phyloP scores from a whole-genome alignment of 2,888 invertebrate species.

The Thymelicus sylvestris region DNA sequence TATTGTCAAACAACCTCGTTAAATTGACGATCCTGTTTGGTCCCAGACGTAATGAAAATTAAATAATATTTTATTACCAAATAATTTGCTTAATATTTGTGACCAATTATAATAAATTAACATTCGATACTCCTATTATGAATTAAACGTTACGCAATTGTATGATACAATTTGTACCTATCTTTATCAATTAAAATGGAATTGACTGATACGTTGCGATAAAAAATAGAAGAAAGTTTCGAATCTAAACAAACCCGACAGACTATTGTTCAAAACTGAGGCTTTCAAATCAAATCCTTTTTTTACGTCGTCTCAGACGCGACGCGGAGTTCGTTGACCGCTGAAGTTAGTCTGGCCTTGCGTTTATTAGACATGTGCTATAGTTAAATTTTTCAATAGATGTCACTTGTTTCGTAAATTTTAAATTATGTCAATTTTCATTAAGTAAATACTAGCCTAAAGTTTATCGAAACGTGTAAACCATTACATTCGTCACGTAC shows the following conservation, averaged over 20 bases:
- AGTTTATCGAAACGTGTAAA: slow-evolving; percentile 49
- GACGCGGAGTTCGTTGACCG: slow-evolving; percentile 68
- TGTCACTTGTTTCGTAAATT: slow-evolving; percentile 12
- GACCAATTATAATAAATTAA: background rate
- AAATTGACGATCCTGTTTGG: too few species aligned
- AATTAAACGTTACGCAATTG: background rate
- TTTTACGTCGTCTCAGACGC: slow-evolving; percentile 58
- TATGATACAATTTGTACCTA: too few species aligned
- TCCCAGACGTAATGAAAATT: too few species aligned
- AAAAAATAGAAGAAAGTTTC: slow-evolving; percentile 32
- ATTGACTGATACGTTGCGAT: background rate
- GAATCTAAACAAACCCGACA: slow-evolving; percentile 25
- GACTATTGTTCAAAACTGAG: slow-evolving; percentile 44
- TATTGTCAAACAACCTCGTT: too few species aligned
- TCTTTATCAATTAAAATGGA: too few species aligned
- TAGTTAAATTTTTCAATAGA: slow-evolving; percentile 30
- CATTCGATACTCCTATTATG: background rate
- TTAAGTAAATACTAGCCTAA: slow-evolving; percentile 50
- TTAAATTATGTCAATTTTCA: slow-evolving; percentile 40
- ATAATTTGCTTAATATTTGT: too few species aligned
- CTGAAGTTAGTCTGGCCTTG: slow-evolving; percentile 70
- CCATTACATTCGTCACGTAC: slow-evolving; percentile 63
- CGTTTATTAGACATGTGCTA: slow-evolving; percentile 54
- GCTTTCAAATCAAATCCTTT: slow-evolving; percentile 42
- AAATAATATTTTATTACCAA: too few species aligned